Evolutionary conservation across 37 sponge, comb jelly and placozoan species (phyloP), one percentile per base, ranked within the genome.

Genomic region (Cliona cf. orientalis): DNA sequence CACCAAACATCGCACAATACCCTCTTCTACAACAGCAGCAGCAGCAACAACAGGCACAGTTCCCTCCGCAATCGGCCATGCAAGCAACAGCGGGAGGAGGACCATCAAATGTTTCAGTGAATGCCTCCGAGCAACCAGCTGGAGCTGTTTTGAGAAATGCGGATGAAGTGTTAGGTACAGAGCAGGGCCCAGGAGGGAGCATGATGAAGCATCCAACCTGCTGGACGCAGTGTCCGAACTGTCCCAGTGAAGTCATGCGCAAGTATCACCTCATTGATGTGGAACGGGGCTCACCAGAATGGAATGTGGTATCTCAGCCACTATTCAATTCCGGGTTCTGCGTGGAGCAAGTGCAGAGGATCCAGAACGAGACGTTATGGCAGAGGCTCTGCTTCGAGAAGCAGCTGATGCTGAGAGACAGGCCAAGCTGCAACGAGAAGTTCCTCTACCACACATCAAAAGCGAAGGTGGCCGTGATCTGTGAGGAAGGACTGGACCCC

Each of bases 401-500:
- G 43, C 70, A 77, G 42, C 74, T 86, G 60, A 78, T 93, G 73
- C 17, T 76, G 46, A 41, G 71, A 26, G 61, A 41, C 14, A 65
- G 76, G 5, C 41, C 39, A 1, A 66, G 86, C 38, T 29, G 89
- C 7, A 82, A 86, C 43, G 90, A 89, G 62, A 37, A 68, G 29
- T 37, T 79, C 26, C 79, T 93, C 34, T 93, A 82, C 34, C 94
- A 93, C 66, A 84, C 78, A 42, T 84, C 94, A 5, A 31, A 63
- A 23, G 83, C 83, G 6, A 9, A 49, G 6, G 35, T 33, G 46
- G 69, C 34, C 19, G 80, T 75, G 58, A 93, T 93, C 32, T 88
- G 90, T 72, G 87, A 80, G 37, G 90, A 93, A 37, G 94, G 94
- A 0, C 83, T 93, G 46, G 94, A 93, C 67, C 74, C 35, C 3